phyloP scores from a whole-genome alignment of 2,113 vertebrate genomes.

The Andinoacara biseriatus region DNA sequence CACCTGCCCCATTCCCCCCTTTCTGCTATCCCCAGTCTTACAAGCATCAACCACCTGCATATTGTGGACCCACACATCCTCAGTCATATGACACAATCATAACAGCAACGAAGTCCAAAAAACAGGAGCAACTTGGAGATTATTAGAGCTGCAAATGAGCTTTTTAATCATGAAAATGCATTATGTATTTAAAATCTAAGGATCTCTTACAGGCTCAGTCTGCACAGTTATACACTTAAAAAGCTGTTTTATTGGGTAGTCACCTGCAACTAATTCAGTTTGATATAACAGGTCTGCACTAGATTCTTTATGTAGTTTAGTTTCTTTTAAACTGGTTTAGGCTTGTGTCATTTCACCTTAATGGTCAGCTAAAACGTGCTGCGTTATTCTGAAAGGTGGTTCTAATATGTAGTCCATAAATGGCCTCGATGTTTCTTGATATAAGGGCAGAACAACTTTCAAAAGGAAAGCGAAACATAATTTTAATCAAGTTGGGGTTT shows the following conservation, averaged over 20 bases:
- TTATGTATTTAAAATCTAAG: not conserved
- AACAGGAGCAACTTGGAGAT: not conserved
- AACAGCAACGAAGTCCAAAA: not conserved
- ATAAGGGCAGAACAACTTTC: not conserved
- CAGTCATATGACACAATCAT: slow-evolving; percentile 45
- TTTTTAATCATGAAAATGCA: not conserved
- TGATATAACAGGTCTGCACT: not conserved
- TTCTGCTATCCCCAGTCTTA: slow-evolving; percentile 61
- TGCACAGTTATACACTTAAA: not conserved
- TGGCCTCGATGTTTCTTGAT: not conserved
- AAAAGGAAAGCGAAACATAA: not conserved
- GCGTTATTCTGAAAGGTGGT: not conserved
- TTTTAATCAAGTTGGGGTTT: not conserved
- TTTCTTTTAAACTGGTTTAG: not conserved
- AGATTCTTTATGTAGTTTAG: not conserved
- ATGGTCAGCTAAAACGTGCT: not conserved
- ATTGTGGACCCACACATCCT: slow-evolving; percentile 57
- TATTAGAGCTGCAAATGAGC: not conserved
- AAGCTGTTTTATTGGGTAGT: not conserved
- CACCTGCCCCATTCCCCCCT: not conserved
- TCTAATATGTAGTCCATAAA: not conserved
- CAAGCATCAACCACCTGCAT: slow-evolving; percentile 76
- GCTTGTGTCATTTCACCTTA: not conserved
- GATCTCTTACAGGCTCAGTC: not conserved
- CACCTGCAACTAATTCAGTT: not conserved